Conservation (phyloP, 1,140 invertebrate species). For the Potamilus streckersoni region DNA sequence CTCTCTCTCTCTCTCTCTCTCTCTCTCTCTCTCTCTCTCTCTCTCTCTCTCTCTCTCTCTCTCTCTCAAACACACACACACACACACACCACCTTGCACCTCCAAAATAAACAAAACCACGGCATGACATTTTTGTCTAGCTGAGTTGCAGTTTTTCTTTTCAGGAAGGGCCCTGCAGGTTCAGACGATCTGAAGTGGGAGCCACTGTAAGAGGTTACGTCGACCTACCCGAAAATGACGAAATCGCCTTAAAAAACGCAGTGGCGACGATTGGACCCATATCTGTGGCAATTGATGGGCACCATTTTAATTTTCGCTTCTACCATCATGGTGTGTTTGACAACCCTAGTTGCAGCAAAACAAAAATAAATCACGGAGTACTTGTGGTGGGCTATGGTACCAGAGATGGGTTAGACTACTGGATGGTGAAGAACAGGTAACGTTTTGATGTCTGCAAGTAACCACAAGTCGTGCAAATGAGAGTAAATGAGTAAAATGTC, state of each 20-base stretch:
- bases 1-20: too few species aligned
- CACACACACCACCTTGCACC: too few species aligned
- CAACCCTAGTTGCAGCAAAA: conserved; percentile 21
- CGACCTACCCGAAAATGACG: conserved; percentile 72
- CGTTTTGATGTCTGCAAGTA: not conserved
- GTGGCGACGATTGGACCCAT: conserved; percentile 90
- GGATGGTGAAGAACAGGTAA: conserved; percentile 68
- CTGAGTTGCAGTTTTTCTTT: too few species aligned
- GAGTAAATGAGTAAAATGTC: too few species aligned
- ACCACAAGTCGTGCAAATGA: not conserved
- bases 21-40: too few species aligned
- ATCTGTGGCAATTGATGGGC: conserved; percentile 89
- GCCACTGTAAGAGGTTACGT: conserved; percentile 85
- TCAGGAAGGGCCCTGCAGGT: conserved; percentile 1
- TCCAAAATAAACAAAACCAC: too few species aligned
- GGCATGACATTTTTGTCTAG: too few species aligned
- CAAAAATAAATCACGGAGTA: conserved; percentile 68
- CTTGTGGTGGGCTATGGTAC: conserved; percentile 69
- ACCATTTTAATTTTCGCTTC: conserved; percentile 62
- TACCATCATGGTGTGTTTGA: conserved; percentile 34
- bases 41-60: too few species aligned
- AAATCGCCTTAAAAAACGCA: conserved; percentile 78
- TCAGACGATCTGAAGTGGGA: conserved; percentile 66
- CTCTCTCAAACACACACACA: too few species aligned
- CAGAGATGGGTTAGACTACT: conserved; percentile 74